A percentile compares a stretch with the other conserved stretches of the same genome.
Evolutionary conservation across 1,140 invertebrate genomes (phyloP).

Genomic region (Bicyclus anynana): DNA sequence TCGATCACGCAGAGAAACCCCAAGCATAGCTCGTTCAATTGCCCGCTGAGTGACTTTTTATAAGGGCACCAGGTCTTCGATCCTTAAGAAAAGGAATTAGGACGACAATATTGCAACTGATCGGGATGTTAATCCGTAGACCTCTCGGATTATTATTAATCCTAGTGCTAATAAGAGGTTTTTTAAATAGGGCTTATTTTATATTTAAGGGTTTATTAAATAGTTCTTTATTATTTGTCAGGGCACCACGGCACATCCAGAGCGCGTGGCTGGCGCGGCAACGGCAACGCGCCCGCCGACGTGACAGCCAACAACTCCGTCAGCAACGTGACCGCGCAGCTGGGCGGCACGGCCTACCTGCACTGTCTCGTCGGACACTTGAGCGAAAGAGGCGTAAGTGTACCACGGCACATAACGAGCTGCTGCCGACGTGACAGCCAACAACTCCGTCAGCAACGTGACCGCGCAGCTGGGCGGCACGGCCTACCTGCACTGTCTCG

Average conservation of each 20-base stretch:
- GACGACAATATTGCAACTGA: too few species aligned
- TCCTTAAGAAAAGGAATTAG: too few species aligned
- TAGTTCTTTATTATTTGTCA: slow-evolving; percentile 9
- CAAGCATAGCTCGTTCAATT: too few species aligned
- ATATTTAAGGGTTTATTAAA: neutral
- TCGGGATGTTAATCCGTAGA: too few species aligned
- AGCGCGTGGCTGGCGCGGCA: too few species aligned
- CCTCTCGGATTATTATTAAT: too few species aligned
- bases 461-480: slow-evolving; percentile 90
- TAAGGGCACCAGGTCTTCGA: too few species aligned
- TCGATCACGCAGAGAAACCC: too few species aligned
- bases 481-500: slow-evolving; percentile 88
- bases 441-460: slow-evolving; percentile 80
- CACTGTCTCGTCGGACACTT: slow-evolving; percentile 81
- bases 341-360: slow-evolving; percentile 90
- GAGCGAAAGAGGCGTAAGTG: slow-evolving; percentile 66
- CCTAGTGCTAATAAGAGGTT: too few species aligned
- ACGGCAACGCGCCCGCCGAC: too few species aligned
- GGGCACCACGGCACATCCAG: slow-evolving; percentile 56
- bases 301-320: slow-evolving; percentile 59
- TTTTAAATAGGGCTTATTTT: too few species aligned
- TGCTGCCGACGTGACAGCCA: slow-evolving; percentile 52
- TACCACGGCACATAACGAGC: slow-evolving; percentile 21
- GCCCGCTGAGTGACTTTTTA: too few species aligned
- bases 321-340: slow-evolving; percentile 87